Evolutionary conservation across 2,888 invertebrate species (phyloP), one percentile per base, ranked within the genome.

Genomic region (Campoletis raptor): DNA sequence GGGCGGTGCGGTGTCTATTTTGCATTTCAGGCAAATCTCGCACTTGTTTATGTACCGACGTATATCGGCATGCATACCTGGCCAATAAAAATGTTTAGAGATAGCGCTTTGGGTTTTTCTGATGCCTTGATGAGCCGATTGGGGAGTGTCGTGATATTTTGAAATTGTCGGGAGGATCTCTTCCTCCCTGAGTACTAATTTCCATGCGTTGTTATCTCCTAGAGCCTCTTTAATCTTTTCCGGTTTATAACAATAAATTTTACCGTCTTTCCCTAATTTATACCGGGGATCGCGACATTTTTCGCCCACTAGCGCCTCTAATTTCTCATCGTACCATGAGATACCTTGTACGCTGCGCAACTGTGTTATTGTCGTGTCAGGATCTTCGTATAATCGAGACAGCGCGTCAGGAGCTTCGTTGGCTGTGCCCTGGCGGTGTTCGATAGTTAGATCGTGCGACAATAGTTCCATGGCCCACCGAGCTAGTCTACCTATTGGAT

Each of bases 401-500:
- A 80, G 8, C 12, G 80, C 80, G 24, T 80, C 80, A 8, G 80
- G 70, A 5, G 77, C 70, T 4, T 83, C 74, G 30, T 80, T 80
- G 2, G 21, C 61, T 2, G 79, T 15, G 0, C 74, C 79, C 0
- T 69, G 67, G 0, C 79, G 79, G 24, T 84, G 79, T 0, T 74
- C 30, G 3, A 30, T 30, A 30, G 30, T 30, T 3, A 30, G 30
- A 30, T 30, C 30, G 30, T 30, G 30, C 3, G 30, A 30, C 30
- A 30, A 30, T 3, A 30, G 30, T 30, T 30, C 30, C 30, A 30
- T 30, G 30, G 30, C 30, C 30, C 30, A 30, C 30, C 30, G 30
- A 3, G 30, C 30, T 30, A 30, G 30, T 30, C 30, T 30, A 30
- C 30, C 30, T 30, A 30, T 30, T 30, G 30, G 30, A 3, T 30